A percentile compares a stretch with the other conserved stretches of the same genome.
Evolutionary conservation across 64 coral and sea anemone species (phyloP).

Genomic region (Dendronephthya gigantea): DNA sequence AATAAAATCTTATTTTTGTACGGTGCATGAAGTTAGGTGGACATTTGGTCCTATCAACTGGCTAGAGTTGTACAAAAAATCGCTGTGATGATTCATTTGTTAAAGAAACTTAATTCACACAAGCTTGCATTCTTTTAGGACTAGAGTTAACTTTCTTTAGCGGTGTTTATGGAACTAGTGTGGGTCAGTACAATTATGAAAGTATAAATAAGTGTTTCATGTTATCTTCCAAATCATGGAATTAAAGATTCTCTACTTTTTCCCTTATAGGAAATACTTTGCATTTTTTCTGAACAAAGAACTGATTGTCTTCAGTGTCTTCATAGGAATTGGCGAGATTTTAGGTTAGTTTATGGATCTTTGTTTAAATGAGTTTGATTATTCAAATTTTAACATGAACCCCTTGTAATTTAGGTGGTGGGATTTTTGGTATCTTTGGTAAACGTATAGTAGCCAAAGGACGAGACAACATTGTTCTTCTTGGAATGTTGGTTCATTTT

Average conservation of each 20-base stretch:
- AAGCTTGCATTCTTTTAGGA: constrained; percentile 26
- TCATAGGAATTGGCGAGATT: constrained; percentile 90
- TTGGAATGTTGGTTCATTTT: constrained; percentile 1
- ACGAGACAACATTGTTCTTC: background rate
- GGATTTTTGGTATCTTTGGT: constrained; percentile 5
- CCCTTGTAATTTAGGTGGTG: background rate
- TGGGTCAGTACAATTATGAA: constrained; percentile 39
- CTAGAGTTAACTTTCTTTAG: constrained; percentile 93
- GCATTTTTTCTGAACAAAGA: constrained; percentile 40
- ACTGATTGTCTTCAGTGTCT: constrained; percentile 70
- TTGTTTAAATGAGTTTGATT: no score
- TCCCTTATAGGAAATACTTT: constrained; percentile 45
- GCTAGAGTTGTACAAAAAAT: background rate
- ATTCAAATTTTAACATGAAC: no score
- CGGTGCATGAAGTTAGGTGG: background rate
- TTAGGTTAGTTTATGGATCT: constrained; percentile 60
- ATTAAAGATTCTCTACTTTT: no score
- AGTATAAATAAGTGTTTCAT: no score
- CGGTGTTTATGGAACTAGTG: constrained; percentile 87
- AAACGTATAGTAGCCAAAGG: background rate
- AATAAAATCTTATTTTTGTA: background rate
- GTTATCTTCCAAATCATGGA: no score
- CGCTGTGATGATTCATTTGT: no score
- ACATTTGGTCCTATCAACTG: background rate
- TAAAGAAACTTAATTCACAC: no score